Evolutionary conservation across 2,113 vertebrate genomes (phyloP), one percentile per base, ranked within the genome.

Genomic region (Platysteira castanea): DNA sequence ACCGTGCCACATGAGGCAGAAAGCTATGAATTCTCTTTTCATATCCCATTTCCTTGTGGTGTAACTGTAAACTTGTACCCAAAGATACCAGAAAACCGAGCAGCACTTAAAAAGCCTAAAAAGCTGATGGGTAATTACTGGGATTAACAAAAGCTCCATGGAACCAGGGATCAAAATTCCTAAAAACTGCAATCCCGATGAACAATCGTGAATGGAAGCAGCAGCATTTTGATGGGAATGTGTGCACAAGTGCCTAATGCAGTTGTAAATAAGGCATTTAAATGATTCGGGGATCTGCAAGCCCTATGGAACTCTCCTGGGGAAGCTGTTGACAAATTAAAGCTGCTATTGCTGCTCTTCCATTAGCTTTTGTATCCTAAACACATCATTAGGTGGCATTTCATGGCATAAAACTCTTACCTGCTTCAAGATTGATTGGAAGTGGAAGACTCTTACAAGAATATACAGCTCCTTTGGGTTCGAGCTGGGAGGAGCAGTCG

Each of bases 321-420:
- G 84, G 61, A 93, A 93, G 84, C 87, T 96, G 89, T 85, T 96
- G 93, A 97, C 93, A 96, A 96, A 96, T 91, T 93, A 95, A 97
- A 96, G 87, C 74, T 11, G 18, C 93, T 94, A 24, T 73, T 87
- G 89, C 84, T 93, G 56, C 73, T 89, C 91, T 87, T 93, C 60
- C 65, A 91, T 91, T 95, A 96, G 87, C 84, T 95, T 91, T 94
- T 94, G 89, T 95, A 89, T 89, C 96, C 89, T 92, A 94, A 97
- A 94, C 93, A 96, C 81, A 87, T 95, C 91, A 95, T 94, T 94
- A 96, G 93, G 81, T 89, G 94, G 89, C 84, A 89, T 91, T 97
- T 91, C 87, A 84, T 57, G 87, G 93, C 80, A 92, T 96, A 87
- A 95, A 95, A 94, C 74, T 93, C 93, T 91, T 92, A 96, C 93